Percentiles rank a stretch among this genome's conserved stretches.
These are phyloP conservation scores for Aelia acuminata DNA, from an alignment of 2,888 invertebrate species.

Conservation along the genomic window DNA sequence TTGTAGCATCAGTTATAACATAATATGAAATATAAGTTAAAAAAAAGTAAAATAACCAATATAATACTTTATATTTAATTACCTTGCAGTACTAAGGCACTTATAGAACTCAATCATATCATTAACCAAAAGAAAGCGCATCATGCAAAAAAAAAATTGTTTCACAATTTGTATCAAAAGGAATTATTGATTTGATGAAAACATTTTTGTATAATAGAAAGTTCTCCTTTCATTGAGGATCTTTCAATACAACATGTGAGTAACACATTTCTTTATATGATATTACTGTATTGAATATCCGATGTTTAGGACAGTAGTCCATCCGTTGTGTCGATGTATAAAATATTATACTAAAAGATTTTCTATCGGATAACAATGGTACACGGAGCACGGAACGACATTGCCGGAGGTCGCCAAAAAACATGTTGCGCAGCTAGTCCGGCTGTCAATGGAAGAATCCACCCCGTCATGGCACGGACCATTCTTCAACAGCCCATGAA, in stretches of 20 bases:
- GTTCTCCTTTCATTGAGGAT: background rate
- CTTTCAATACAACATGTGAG: background rate
- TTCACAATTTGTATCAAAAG: no score
- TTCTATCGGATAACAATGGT: background rate
- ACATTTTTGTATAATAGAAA: no score
- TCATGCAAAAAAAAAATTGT: no score
- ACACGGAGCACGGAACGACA: background rate
- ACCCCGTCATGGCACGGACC: constrained; percentile 15
- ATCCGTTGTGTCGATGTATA: background rate
- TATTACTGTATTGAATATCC: background rate
- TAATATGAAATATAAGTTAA: background rate
- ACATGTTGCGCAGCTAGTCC: background rate
- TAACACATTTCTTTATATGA: background rate
- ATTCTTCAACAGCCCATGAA: constrained; percentile 32
- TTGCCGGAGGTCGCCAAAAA: constrained; percentile 7
- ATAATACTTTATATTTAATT: no score
- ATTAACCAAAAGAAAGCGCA: no score
- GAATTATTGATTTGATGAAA: no score
- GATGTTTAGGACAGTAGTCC: background rate
- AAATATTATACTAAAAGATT: background rate
- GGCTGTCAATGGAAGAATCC: background rate
- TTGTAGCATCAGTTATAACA: no score
- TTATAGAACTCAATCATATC: no score
- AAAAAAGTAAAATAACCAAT: no score
- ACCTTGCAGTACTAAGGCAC: no score